A percentile compares a stretch with the other conserved stretches of the same genome.
phyloP scores from a whole-genome alignment of 2,113 vertebrate genomes.

The Ceuthmochares aereus region DNA sequence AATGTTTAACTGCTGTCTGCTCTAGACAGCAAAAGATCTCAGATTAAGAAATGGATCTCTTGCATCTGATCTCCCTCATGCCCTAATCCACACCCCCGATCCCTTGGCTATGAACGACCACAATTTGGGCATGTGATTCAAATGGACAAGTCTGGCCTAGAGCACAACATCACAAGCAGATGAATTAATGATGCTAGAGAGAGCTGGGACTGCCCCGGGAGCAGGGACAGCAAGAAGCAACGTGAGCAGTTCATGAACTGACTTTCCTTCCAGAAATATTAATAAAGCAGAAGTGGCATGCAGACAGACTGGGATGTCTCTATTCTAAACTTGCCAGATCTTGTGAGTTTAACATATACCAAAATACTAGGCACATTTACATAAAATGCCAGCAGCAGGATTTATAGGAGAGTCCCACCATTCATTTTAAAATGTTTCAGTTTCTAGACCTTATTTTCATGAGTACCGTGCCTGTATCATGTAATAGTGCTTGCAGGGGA shows the following conservation, averaged over 20 bases:
- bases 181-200: background rate
- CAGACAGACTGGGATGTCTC: background rate
- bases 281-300: background rate
- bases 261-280: background rate
- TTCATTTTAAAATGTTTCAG: background rate
- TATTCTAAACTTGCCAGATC: background rate
- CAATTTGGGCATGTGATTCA: background rate
- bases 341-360: background rate
- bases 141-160: accelerated
- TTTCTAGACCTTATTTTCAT: conserved; percentile 3
- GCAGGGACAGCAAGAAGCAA: background rate
- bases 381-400: background rate
- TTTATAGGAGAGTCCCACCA: background rate
- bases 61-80: background rate
- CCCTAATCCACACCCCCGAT: accelerated
- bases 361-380: background rate
- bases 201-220: background rate
- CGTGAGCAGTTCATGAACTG: background rate
- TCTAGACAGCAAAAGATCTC: background rate
- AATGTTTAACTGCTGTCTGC: background rate
- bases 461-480: background rate
- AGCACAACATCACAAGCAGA: background rate
- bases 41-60: background rate
- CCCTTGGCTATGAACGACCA: background rate
- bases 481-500: background rate